Percentiles rank a stretch among this genome's conserved stretches.
Conservation (phyloP, 1,140 invertebrate genomes). For the Magallana gigas region DNA sequence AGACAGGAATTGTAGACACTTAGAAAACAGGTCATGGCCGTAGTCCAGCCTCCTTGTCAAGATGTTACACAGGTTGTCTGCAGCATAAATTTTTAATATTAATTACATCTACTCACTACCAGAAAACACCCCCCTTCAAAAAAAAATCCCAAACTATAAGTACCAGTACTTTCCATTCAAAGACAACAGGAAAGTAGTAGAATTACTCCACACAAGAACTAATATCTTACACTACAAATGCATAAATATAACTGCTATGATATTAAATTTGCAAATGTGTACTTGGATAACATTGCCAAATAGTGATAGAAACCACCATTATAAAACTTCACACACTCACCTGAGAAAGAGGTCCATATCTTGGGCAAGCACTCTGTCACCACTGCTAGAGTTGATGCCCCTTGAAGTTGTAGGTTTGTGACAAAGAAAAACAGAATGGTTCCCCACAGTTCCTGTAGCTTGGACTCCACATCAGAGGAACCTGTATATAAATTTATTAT, state of each 20-base stretch:
- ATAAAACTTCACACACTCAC: conserved; percentile 47
- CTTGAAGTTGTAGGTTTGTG: conserved; percentile 67
- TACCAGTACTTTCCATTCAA: too few species aligned
- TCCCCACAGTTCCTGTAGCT: conserved; percentile 66
- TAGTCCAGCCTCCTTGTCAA: conserved; percentile 58
- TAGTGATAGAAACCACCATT: too few species aligned
- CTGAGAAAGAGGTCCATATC: conserved; percentile 69
- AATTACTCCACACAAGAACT: too few species aligned
- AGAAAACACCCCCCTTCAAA: too few species aligned
- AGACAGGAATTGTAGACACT: conserved; percentile 68
- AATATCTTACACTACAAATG: too few species aligned
- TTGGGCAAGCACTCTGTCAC: conserved; percentile 66
- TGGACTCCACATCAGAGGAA: conserved; percentile 58
- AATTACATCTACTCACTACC: too few species aligned
- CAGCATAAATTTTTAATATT: not conserved
- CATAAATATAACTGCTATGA: too few species aligned
- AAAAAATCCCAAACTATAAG: too few species aligned
- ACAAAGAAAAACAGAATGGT: conserved; percentile 67
- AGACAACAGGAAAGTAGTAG: too few species aligned
- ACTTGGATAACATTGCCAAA: not conserved
- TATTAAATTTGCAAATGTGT: too few species aligned
- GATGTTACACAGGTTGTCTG: conserved; percentile 63
- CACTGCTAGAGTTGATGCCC: conserved; percentile 64
- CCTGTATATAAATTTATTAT: conserved; percentile 48
- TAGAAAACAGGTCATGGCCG: conserved; percentile 58